phyloP scores from a whole-genome alignment of 2,888 invertebrate genomes.

The Heterodera filipjevi region DNA sequence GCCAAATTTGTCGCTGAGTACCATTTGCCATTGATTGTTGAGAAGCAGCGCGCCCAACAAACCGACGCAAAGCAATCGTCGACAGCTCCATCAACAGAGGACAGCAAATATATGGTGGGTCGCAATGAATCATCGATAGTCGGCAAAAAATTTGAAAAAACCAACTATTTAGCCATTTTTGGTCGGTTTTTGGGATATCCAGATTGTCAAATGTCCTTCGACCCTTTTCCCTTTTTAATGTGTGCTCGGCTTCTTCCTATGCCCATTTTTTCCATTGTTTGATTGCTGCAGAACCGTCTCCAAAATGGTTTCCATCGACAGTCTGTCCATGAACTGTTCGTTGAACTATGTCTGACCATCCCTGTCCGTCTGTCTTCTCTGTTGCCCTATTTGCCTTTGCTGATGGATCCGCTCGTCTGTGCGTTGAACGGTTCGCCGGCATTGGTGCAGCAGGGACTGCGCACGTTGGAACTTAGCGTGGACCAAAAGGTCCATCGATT shows the following conservation, averaged over 20 bases:
- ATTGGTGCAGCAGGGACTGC: slow-evolving; percentile 83
- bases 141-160: too few relatives aligned
- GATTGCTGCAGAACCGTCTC: slow-evolving; percentile 75
- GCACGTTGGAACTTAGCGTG: slow-evolving; percentile 94
- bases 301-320: slow-evolving; percentile 77
- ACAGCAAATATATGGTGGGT: neutral
- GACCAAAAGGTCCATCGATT: too few relatives aligned
- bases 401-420: slow-evolving; percentile 98
- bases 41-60: slow-evolving; percentile 69
- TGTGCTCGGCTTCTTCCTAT: too few relatives aligned
- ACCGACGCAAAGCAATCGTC: slow-evolving; percentile 1
- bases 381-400: slow-evolving; percentile 88
- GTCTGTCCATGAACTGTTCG: slow-evolving; percentile 97
- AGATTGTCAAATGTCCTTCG: too few relatives aligned
- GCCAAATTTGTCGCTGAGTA: slow-evolving; percentile 92
- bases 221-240: too few relatives aligned
- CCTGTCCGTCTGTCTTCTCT: slow-evolving; percentile 93
- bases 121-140: neutral
- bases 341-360: slow-evolving; percentile 94
- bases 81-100: neutral
- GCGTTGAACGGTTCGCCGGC: slow-evolving; percentile 94
- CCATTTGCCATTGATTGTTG: slow-evolving; percentile 76
- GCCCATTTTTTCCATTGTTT: neutral
- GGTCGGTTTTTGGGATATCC: too few relatives aligned
- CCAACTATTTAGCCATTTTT: too few relatives aligned